Conservation (phyloP, 2,888 invertebrate species). For the Euzophera pinguis region DNA sequence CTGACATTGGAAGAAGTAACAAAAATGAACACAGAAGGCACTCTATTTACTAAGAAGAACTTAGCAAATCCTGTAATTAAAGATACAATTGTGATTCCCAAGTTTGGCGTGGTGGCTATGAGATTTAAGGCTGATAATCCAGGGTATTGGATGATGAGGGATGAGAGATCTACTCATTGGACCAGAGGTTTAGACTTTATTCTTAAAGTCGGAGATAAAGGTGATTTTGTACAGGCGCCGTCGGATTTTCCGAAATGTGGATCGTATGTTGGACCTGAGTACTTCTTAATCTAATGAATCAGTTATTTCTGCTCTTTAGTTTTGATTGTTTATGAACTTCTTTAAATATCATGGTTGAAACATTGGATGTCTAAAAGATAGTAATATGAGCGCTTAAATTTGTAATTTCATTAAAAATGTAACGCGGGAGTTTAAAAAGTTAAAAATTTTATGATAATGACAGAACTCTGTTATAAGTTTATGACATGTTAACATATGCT, state of each 20-base stretch:
- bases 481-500: no score
- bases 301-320: no score
- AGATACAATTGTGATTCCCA: conserved; percentile 87
- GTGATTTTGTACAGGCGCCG: conserved; percentile 84
- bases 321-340: no score
- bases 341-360: no score
- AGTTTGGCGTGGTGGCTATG: conserved; percentile 83
- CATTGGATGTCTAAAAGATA: no score
- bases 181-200: conserved; percentile 87
- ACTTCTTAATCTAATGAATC: conserved; percentile 79
- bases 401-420: no score
- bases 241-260: conserved; percentile 88
- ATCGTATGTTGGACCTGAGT: conserved; percentile 87
- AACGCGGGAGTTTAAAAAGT: no score
- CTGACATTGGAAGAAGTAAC: conserved; percentile 75
- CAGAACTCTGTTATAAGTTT: no score
- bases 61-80: conserved; percentile 82
- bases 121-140: conserved; percentile 88
- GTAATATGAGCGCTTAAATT: no score
- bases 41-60: conserved; percentile 76
- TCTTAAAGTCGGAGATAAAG: conserved; percentile 84
- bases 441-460: no score
- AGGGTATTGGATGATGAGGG: conserved; percentile 90
- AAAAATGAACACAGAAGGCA: conserved; percentile 78
- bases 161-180: conserved; percentile 86